phyloP scores from a whole-genome alignment of 2,797 vertebrate genomes.

The Microhierax caerulescens region DNA sequence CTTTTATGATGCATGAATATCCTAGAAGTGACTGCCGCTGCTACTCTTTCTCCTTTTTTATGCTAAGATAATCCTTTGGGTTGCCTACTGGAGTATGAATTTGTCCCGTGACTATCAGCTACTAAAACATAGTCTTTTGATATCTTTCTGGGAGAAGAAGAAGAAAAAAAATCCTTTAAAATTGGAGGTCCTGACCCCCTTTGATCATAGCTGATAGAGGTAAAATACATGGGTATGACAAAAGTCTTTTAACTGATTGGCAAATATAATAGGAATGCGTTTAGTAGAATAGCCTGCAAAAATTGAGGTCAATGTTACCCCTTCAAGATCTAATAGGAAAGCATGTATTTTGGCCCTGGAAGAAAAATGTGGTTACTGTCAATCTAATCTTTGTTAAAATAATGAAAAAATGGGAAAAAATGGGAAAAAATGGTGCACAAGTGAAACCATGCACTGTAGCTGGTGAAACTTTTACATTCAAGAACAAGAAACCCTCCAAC shows the following conservation, averaged over 20 bases:
- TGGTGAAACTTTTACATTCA: background rate
- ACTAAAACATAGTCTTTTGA: background rate
- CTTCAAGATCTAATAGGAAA: conserved; percentile 31
- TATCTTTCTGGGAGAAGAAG: background rate
- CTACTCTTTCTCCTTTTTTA: background rate
- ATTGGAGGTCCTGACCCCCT: conserved; percentile 19
- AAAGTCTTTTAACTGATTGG: conserved; percentile 46
- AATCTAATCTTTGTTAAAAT: conserved; percentile 42
- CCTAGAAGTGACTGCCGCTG: background rate
- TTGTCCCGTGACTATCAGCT: background rate
- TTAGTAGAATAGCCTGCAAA: conserved; percentile 31
- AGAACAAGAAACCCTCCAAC: background rate
- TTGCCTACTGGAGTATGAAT: background rate
- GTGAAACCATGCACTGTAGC: background rate
- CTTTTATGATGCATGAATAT: background rate
- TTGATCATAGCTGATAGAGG: conserved; percentile 49
- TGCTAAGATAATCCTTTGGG: background rate
- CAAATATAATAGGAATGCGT: conserved; percentile 32
- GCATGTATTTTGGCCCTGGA: conserved; percentile 12
- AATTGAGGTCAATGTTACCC: conserved; percentile 54
- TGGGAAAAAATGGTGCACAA: background rate
- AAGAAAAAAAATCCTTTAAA: background rate
- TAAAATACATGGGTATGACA: conserved; percentile 26
- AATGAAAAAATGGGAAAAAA: background rate
- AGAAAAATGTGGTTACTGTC: conserved; percentile 11